Evolutionary conservation across 2,113 vertebrate species (phyloP), one percentile per base, ranked within the genome.

Genomic region (Crotalus horridus): DNA sequence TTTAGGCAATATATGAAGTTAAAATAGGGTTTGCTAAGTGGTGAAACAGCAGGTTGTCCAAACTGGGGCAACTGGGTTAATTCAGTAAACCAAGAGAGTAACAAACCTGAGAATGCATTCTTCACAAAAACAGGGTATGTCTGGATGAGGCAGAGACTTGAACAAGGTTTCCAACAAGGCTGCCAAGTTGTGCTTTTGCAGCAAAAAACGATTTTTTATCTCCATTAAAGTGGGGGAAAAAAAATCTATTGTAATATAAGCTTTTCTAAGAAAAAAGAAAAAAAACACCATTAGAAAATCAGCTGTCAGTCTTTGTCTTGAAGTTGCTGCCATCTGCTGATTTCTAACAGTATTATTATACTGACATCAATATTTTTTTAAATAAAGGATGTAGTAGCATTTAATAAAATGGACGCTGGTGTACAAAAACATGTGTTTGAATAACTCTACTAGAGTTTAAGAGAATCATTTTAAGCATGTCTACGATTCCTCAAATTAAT

Each of bases 241-340:
- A 3, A 10, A 33, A 69, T 33, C 64, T 74, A 74, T 17, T 74
- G 2, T 74, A 74, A n/a, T 15, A 74, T 20, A 74, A 81, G 69
- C 69, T 39, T 81, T 81, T 81, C 15, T 21, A 81, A 33, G 33
- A 3, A 39, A 39, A 81, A 81, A 81, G 33, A 3, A 81, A 81
- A 81, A 43, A 81, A 81, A 43, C 33, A 81, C 1, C 6, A 4
- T 20, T 33, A 21, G 74, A 33, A 81, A 81, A 21, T 43, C 33
- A n/a, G 21, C 55, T 48, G 15, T 87, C 74, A 23, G 0, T 87
- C 51, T 61, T 48, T 6, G 29, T 69, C n/a, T 89, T 59, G 54
- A 55, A 64, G 55, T 21, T 91, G 46, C 90, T 91, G 85, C 93
- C 90, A 61, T 33, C 93, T 91, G 93, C 87, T 93, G 93, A 11